Conservation (phyloP, 2,113 vertebrate species). For the Diadophis punctatus region DNA sequence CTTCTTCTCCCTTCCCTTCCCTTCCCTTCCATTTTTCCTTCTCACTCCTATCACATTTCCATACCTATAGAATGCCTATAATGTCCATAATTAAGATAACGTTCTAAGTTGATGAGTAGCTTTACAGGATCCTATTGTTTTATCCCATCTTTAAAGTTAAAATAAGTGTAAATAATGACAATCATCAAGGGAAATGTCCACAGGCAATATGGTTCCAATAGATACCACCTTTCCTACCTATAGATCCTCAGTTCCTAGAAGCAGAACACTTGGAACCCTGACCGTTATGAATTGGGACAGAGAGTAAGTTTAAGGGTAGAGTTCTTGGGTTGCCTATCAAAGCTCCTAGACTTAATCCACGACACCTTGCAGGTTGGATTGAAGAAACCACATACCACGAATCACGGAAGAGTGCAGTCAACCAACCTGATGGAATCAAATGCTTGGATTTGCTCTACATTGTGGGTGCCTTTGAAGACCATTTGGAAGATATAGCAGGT, state of each 20-base stretch:
- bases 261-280: neutral
- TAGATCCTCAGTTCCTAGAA: neutral
- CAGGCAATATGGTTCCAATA: neutral
- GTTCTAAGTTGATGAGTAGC: neutral
- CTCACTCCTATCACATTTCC: neutral
- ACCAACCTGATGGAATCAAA: neutral
- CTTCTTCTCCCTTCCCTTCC: no score
- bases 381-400: neutral
- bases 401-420: neutral
- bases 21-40: no score
- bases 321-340: neutral
- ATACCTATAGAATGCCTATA: neutral
- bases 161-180: neutral
- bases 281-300: neutral
- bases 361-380: neutral
- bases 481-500: neutral
- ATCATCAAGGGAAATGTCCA: neutral
- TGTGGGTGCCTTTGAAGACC: neutral
- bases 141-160: neutral
- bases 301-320: neutral
- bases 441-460: neutral
- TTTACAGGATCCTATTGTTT: neutral
- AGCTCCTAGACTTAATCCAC: neutral
- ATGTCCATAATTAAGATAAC: neutral
- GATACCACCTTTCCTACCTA: neutral